Evolutionary conservation across 2,888 invertebrate species (phyloP).

Genomic region (Brenthis hecate): DNA sequence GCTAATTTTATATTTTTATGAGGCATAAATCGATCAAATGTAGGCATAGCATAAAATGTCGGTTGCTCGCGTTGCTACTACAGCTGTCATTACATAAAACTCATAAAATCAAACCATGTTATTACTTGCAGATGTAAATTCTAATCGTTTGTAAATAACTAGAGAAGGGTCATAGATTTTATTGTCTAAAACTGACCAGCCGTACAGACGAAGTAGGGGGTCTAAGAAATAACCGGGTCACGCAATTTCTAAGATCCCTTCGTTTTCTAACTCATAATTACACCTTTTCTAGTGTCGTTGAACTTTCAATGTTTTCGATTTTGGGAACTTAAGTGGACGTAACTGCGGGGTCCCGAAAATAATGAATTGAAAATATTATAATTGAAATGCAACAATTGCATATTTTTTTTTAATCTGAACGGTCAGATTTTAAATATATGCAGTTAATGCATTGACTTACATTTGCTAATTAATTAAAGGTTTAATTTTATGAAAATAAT

Average conservation of each 20-base stretch:
- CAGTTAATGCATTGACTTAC: too few species aligned
- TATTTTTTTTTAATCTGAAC: slow-evolving; percentile 7
- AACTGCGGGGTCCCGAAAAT: slow-evolving; percentile 63
- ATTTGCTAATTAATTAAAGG: not conserved
- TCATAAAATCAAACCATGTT: slow-evolving; percentile 39
- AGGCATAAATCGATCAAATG: too few species aligned
- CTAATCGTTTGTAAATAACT: slow-evolving; percentile 56
- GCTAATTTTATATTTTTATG: too few species aligned
- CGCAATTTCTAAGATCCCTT: slow-evolving; percentile 73
- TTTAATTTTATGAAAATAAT: not conserved
- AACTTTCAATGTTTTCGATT: slow-evolving; percentile 67
- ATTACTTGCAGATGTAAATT: slow-evolving; percentile 49
- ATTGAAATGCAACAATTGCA: slow-evolving; percentile 42
- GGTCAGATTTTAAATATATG: too few species aligned
- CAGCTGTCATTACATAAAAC: slow-evolving; percentile 32
- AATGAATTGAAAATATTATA: slow-evolving; percentile 29
- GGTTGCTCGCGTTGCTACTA: not conserved
- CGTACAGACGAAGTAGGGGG: slow-evolving; percentile 68
- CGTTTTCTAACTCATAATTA: slow-evolving; percentile 67
- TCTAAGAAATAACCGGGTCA: slow-evolving; percentile 69
- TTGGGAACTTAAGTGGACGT: slow-evolving; percentile 69
- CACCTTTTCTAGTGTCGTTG: slow-evolving; percentile 72
- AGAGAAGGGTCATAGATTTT: slow-evolving; percentile 60
- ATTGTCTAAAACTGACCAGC: slow-evolving; percentile 80
- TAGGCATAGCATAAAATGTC: too few species aligned